These are phyloP conservation scores for Geotrupes spiniger DNA, from an alignment of 2,888 invertebrate species.

Conservation along the genomic window DNA sequence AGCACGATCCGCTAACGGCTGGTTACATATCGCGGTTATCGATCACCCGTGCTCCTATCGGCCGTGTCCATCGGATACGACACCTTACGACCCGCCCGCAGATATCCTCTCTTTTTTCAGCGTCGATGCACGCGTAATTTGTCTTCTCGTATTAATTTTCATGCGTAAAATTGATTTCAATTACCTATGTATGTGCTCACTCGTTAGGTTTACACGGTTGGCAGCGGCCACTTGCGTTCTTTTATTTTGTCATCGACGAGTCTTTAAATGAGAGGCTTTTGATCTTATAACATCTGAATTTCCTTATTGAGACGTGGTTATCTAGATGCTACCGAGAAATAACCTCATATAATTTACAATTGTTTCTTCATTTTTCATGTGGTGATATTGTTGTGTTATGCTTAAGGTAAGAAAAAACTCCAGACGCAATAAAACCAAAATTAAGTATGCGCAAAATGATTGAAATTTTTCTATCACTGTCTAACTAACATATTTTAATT, in stretches of 20 bases:
- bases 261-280: too few species aligned
- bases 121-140: constrained; percentile 17
- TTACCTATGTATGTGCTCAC: background rate
- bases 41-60: constrained; percentile 35
- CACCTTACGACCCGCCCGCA: constrained; percentile 29
- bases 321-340: constrained; percentile 7
- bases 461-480: background rate
- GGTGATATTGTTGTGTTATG: too few species aligned
- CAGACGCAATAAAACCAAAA: too few species aligned
- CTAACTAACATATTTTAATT: too few species aligned
- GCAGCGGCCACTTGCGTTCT: constrained; percentile 8
- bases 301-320: background rate
- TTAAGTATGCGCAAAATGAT: background rate
- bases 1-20: constrained; percentile 39
- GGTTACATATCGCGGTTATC: constrained; percentile 37
- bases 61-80: constrained; percentile 35
- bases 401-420: too few species aligned
- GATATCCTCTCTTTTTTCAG: constrained; percentile 12
- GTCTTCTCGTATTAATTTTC: constrained; percentile 20
- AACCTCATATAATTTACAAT: background rate
- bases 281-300: too few species aligned
- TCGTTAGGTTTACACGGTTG: background rate
- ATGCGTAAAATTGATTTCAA: constrained; percentile 23
- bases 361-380: too few species aligned
- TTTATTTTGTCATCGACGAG: constrained; percentile 10